Percentiles rank a stretch among this genome's conserved stretches.
Evolutionary conservation across 2,888 invertebrate species (phyloP).

Genomic region (Ophion ellenae): DNA sequence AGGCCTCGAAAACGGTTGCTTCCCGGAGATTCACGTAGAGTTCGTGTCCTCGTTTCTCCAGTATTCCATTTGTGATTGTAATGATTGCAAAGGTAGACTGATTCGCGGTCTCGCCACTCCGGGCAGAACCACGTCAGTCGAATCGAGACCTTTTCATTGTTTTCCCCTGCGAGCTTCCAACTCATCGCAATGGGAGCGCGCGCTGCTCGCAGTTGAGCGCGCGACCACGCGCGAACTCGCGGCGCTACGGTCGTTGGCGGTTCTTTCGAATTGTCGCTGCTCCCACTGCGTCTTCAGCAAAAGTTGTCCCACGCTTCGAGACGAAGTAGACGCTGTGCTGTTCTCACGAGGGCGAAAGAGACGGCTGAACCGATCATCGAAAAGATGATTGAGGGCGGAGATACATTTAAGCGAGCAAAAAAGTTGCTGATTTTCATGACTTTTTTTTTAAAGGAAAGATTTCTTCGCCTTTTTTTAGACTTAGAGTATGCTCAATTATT

Average conservation of each 20-base stretch:
- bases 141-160: slow-evolving; percentile 59
- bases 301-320: not conserved
- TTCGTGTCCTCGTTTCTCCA: slow-evolving; percentile 58
- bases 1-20: slow-evolving; percentile 16
- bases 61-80: slow-evolving; percentile 69
- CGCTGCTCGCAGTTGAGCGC: slow-evolving; percentile 18
- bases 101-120: slow-evolving; percentile 74
- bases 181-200: slow-evolving; percentile 51
- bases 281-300: not conserved
- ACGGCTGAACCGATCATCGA: too few species aligned
- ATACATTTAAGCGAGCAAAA: too few species aligned
- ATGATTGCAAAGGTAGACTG: slow-evolving; percentile 62
- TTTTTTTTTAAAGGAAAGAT: too few species aligned
- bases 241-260: slow-evolving; percentile 25
- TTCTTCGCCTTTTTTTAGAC: too few species aligned
- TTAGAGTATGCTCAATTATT: too few species aligned
- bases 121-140: slow-evolving; percentile 78
- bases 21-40: slow-evolving; percentile 12
- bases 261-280: not conserved
- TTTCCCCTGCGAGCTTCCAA: slow-evolving; percentile 48
- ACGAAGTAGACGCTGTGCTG: too few species aligned
- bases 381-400: too few species aligned
- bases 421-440: too few species aligned
- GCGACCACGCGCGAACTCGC: slow-evolving; percentile 13
- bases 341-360: too few species aligned